Evolutionary conservation across 1,140 invertebrate species (phyloP), one percentile per base, ranked within the genome.

Genomic region (Cydia pomonella): DNA sequence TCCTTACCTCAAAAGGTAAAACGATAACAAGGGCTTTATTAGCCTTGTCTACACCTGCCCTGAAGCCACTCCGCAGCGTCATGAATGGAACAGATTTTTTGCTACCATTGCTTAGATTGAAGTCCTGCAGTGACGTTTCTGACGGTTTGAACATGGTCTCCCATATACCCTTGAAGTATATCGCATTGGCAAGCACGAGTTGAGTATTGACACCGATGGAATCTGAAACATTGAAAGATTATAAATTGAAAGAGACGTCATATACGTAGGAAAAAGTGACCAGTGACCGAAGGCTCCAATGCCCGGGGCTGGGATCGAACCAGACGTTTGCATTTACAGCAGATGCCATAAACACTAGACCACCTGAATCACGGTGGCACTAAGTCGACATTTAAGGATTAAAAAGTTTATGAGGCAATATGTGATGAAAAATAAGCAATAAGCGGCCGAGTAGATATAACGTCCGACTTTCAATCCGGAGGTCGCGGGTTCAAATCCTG

Each of bases 121-220:
- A 97, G 78, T 93, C 93, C 25, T 86, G 79, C 0, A 82, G 29
- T 9, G 74, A 78, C 0, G 96, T 97, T 0, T 81, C 75, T 33
- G 90, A 82, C 12, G 85, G 84, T 76, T 95, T 93, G 79, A 97
- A 97, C 9, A 94, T 89, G 1, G 93, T 92, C 66, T 94, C 88
- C 97, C 97, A 97, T 1, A 90, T 81, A 16, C 96, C 96, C 85
- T 96, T 97, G 90, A 97, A 97, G 82, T 96, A 97, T 18, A 97
- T 90, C 1, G 95, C 95, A 80, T 97, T 97, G 0, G 95, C 94
- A 5, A 97, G 82, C 0, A 97, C 81, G 12, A 96, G 72, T 72
- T 92, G 89, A 0, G 95, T 96, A n/a, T 93, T 87, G 0, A 84
- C 50, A 73, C 84, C 81, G 6, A 96, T 47, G 50, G 80, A 79